A percentile compares a stretch with the other conserved stretches of the same genome.
Conservation (phyloP, 2,888 invertebrate species). For the Caenorhabditis imperialis region DNA sequence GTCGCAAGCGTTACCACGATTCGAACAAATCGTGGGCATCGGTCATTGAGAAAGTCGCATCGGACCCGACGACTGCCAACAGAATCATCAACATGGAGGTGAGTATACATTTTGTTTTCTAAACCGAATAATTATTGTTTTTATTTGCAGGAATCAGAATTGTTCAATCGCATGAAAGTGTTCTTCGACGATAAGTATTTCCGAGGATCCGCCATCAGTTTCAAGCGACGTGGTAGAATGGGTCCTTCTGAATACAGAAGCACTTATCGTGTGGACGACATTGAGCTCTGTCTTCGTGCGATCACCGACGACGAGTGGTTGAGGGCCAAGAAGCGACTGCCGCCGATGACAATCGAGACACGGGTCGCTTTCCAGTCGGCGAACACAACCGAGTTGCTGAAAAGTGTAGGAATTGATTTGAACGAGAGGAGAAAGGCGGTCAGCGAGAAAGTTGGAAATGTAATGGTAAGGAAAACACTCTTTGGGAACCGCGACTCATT, state of each 20-base stretch:
- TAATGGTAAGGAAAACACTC: conserved; percentile 21
- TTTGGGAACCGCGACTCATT: too few relatives aligned
- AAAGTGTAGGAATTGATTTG: conserved; percentile 37
- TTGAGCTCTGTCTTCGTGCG: conserved; percentile 25
- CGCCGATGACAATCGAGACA: not conserved
- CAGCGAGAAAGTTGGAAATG: conserved; percentile 28
- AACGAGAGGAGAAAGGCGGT: conserved; percentile 22
- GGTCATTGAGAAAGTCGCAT: conserved; percentile 32
- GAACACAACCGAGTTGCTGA: conserved; percentile 7
- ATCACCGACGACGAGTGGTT: conserved; percentile 34
- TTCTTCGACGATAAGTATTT: conserved; percentile 36
- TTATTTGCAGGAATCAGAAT: conserved; percentile 32
- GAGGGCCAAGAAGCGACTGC: conserved; percentile 15
- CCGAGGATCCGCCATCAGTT: conserved; percentile 4
- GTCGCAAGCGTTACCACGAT: conserved; percentile 7
- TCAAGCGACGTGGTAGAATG: conserved; percentile 5
- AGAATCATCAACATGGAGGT: conserved; percentile 42
- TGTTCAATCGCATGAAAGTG: conserved; percentile 32
- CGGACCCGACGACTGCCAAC: conserved; percentile 14
- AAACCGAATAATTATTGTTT: not conserved
- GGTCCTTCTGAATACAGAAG: too few relatives aligned
- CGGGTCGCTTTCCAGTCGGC: not conserved
- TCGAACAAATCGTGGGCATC: conserved; percentile 14
- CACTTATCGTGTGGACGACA: conserved; percentile 33
- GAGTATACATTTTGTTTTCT: conserved; percentile 13